Evolutionary conservation across 2,888 invertebrate species (phyloP).

Genomic region (Melanostoma mellinum): DNA sequence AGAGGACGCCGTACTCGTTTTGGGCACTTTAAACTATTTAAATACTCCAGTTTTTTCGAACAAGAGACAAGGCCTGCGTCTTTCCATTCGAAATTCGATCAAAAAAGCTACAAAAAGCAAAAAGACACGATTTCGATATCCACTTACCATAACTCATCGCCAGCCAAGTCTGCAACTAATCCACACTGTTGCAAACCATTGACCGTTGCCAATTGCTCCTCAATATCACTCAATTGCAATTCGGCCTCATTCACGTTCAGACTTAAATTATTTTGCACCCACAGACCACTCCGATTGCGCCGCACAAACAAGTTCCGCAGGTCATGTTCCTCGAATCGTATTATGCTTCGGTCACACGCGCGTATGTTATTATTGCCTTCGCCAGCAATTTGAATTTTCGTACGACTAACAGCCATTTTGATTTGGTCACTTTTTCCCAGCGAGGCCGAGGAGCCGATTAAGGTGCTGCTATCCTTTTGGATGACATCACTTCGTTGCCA

Average conservation of each 20-base stretch:
- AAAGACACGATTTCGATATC: neutral
- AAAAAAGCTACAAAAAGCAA: neutral
- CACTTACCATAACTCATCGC: constrained; percentile 50
- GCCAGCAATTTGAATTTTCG: constrained; percentile 37
- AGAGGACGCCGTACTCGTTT: too few species aligned
- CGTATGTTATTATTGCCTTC: constrained; percentile 31
- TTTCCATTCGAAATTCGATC: neutral
- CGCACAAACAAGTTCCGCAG: constrained; percentile 79
- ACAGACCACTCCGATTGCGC: constrained; percentile 80
- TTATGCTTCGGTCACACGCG: constrained; percentile 42
- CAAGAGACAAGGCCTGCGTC: too few species aligned
- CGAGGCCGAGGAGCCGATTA: neutral
- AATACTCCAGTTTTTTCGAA: too few species aligned
- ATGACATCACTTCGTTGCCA: constrained; percentile 62
- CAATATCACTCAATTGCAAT: constrained; percentile 79
- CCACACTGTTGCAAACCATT: constrained; percentile 69
- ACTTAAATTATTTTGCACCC: constrained; percentile 76
- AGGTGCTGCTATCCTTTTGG: constrained; percentile 31
- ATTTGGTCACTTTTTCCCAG: constrained; percentile 43
- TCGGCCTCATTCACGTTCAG: constrained; percentile 60
- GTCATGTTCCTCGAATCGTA: constrained; percentile 72
- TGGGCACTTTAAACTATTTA: too few species aligned
- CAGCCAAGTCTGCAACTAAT: constrained; percentile 66
- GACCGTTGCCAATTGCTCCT: constrained; percentile 80
- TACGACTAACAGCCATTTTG: constrained; percentile 61